Evolutionary conservation across 2,113 vertebrate genomes (phyloP), one percentile per base, ranked within the genome.

Genomic region (Lagopus muta): DNA sequence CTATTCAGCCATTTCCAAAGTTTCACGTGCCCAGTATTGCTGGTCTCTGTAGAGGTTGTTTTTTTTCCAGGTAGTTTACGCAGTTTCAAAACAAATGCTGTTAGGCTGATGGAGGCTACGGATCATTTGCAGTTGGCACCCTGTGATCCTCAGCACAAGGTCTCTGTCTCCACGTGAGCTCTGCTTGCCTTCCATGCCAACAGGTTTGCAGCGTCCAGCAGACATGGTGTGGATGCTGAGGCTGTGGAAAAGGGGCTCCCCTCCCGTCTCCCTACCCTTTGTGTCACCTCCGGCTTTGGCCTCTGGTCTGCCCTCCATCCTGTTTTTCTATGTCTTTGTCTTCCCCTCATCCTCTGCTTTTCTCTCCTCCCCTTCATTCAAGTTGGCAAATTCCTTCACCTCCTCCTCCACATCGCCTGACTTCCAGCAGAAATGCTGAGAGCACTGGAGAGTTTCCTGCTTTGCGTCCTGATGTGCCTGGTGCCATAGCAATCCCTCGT

Each of bases 331-430:
- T 72, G 34, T 92, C 66, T 94, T 54, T 0, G 5, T 79, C 86
- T 84, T 95, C 58, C 54, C 71, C 50, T 90, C 88, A 42, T 90
- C 77, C 86, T 90, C 86, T 86, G 65, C 70, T 93, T 83, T 95
- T 71, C 83, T 84, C 73, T 87, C 92, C 74, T 89, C 66, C 27
- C 36, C 67, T 94, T 92, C 81, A 79, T 85, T 90, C 81, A 94
- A 92, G 58, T 10, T 90, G 66, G 74, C 88, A 95, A 82, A 94
- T 93, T 96, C 93, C 34, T 95, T 86, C 80, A 92, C 58, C 73
- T 95, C 91, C 93, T 92, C 90, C 89, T 96, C 95, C 93, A 92
- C 92, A 73, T 2, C 5, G 71, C 88, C 89, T 90, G 89, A 75
- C 77, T 96, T 96, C 86, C 83, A 94, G 83, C 80, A 84, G 92